A percentile compares a stretch with the other conserved stretches of the same genome.
phyloP scores from a whole-genome alignment of 2,113 vertebrate species.

The Rattus norvegicus region DNA sequence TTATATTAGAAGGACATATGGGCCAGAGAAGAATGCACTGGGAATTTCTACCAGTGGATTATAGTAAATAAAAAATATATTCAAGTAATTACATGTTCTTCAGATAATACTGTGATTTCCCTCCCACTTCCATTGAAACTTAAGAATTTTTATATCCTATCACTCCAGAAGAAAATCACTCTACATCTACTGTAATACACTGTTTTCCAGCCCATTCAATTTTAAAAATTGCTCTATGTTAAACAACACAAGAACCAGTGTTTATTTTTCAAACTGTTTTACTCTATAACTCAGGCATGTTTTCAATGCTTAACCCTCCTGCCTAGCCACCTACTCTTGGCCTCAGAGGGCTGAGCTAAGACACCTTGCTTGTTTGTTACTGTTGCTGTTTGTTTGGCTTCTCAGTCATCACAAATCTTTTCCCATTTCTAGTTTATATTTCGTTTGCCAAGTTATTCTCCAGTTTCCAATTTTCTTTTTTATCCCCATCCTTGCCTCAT shows the following conservation, averaged over 20 bases:
- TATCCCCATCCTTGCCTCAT: too few species aligned
- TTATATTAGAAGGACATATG: background rate
- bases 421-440: background rate
- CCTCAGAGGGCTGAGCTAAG: background rate
- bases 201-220: background rate
- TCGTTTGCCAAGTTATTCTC: background rate
- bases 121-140: background rate
- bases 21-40: background rate
- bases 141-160: background rate
- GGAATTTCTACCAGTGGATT: background rate
- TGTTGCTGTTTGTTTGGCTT: background rate
- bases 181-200: background rate
- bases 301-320: background rate
- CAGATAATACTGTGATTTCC: background rate
- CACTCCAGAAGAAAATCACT: background rate
- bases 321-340: background rate
- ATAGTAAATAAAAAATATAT: background rate
- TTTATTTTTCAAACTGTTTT: background rate
- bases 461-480: background rate
- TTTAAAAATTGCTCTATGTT: background rate
- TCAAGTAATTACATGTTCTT: background rate
- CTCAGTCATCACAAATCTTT: background rate
- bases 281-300: too few species aligned
- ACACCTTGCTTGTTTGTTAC: background rate
- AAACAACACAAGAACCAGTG: background rate